A percentile compares a stretch with the other conserved stretches of the same genome.
These are phyloP conservation scores for Varroa destructor DNA, from an alignment of 1,140 invertebrate genomes.

Conservation along the genomic window DNA sequence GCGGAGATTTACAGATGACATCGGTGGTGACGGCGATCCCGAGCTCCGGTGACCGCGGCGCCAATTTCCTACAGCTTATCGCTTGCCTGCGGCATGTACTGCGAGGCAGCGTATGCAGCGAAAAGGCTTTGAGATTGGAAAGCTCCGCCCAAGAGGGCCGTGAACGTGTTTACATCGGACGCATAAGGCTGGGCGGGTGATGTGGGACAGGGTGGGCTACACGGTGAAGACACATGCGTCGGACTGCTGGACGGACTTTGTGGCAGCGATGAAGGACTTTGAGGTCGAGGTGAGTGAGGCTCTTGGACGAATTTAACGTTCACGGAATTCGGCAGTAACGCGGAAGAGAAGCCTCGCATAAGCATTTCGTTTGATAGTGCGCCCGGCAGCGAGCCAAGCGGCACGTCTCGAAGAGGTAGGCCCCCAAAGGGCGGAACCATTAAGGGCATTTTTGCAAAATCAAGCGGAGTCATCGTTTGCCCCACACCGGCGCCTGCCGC, in stretches of 20 bases:
- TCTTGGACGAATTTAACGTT: not conserved
- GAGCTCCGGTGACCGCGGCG: not conserved
- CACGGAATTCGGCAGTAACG: not conserved
- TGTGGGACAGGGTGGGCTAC: not conserved
- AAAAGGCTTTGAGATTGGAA: constrained; percentile 7
- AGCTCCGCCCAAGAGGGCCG: not conserved
- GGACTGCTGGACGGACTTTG: constrained; percentile 18
- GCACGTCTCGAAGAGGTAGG: constrained; percentile 10
- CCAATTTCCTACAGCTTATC: not conserved
- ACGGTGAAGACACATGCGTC: not conserved
- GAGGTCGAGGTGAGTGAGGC: not conserved
- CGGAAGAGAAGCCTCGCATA: not conserved
- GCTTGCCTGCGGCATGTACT: not conserved
- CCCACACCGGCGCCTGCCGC: too few relatives aligned
- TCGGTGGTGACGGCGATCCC: not conserved
- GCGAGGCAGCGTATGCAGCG: constrained; percentile 3
- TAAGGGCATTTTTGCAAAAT: constrained; percentile 14
- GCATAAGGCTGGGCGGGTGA: not conserved
- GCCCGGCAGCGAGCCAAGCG: not conserved
- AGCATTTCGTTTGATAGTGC: not conserved
- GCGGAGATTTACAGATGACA: not conserved
- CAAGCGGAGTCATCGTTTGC: not conserved
- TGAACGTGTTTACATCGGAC: not conserved
- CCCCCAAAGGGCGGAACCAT: constrained; percentile 1
- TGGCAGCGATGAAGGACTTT: not conserved